Conservation (phyloP, 2,888 invertebrate genomes). For the Carpatolechia fugitivella region DNA sequence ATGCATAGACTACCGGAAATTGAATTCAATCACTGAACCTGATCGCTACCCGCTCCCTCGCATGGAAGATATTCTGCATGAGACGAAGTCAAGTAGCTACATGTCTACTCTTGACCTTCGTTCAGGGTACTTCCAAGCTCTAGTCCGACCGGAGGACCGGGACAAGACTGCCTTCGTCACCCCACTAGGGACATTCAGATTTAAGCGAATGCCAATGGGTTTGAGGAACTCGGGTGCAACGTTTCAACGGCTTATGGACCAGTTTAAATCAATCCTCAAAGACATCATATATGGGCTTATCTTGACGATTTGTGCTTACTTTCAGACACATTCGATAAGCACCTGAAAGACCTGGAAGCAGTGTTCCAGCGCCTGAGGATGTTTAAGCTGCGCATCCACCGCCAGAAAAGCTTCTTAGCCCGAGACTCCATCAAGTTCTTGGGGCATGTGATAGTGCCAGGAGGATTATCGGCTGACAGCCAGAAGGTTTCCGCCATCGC, state of each 20-base stretch:
- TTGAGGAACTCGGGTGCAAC: conserved; percentile 28
- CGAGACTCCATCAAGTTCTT: too few species aligned
- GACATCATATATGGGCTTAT: conserved; percentile 24
- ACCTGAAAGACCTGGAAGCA: conserved; percentile 24
- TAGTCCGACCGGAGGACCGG: conserved; percentile 29
- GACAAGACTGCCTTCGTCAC: conserved; percentile 40
- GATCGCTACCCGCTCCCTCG: conserved; percentile 44
- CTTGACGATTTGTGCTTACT: conserved; percentile 31
- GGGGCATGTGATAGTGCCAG: too few species aligned
- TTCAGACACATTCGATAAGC: conserved; percentile 24
- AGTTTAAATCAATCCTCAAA: conserved; percentile 14
- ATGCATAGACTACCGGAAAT: conserved; percentile 41
- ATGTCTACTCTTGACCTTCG: conserved; percentile 33
- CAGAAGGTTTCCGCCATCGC: too few species aligned
- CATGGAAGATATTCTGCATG: conserved; percentile 42
- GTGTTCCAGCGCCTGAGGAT: conserved; percentile 25
- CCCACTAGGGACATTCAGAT: conserved; percentile 38
- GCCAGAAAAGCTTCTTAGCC: too few species aligned
- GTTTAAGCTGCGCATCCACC: conserved; percentile 21
- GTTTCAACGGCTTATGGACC: conserved; percentile 27
- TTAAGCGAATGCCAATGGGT: conserved; percentile 40
- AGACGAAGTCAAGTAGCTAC: conserved; percentile 29
- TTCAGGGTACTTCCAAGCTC: conserved; percentile 33
- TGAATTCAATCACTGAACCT: conserved; percentile 19
- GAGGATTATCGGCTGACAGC: too few species aligned